Evolutionary conservation across 2,113 vertebrate genomes (phyloP).

Genomic region (Gambusia holbrooki): DNA sequence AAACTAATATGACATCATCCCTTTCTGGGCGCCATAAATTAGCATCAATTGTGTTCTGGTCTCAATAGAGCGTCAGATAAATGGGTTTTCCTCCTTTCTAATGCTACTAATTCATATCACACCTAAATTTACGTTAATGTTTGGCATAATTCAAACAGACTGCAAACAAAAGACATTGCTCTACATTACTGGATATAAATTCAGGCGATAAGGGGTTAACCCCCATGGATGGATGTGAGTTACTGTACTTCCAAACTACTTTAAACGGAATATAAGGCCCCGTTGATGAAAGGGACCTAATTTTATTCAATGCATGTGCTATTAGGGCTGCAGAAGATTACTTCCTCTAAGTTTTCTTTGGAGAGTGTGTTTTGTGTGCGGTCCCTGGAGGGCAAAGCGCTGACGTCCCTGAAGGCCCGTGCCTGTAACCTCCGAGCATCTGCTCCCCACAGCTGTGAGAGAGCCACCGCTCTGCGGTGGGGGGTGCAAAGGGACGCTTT

Average conservation of each 20-base stretch:
- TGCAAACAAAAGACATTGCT: neutral
- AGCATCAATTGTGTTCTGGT: too few relatives aligned
- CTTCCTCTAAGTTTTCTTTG: slow-evolving; percentile 43
- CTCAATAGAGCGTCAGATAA: too few relatives aligned
- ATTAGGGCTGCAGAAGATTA: neutral
- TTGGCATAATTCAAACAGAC: neutral
- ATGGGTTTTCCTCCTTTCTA: neutral
- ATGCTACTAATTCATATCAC: neutral
- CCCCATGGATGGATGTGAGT: too few relatives aligned
- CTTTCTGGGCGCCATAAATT: too few relatives aligned
- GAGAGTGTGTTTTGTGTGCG: slow-evolving; percentile 52
- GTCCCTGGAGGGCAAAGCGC: slow-evolving; percentile 70
- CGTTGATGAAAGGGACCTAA: neutral
- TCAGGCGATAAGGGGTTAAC: too few relatives aligned
- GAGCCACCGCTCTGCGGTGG: slow-evolving; percentile 45
- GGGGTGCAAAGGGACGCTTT: slow-evolving; percentile 67
- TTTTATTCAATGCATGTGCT: slow-evolving; percentile 16
- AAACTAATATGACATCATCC: neutral
- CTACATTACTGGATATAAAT: too few relatives aligned
- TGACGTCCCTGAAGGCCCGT: slow-evolving; percentile 64
- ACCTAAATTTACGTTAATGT: neutral
- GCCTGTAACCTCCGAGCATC: slow-evolving; percentile 73
- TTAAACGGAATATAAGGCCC: neutral
- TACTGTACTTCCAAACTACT: too few relatives aligned
- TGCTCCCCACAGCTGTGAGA: slow-evolving; percentile 77